Percentiles rank a stretch among this genome's conserved stretches.
Conservation (phyloP, 2,888 invertebrate genomes). For the Melinopterus prodromus region DNA sequence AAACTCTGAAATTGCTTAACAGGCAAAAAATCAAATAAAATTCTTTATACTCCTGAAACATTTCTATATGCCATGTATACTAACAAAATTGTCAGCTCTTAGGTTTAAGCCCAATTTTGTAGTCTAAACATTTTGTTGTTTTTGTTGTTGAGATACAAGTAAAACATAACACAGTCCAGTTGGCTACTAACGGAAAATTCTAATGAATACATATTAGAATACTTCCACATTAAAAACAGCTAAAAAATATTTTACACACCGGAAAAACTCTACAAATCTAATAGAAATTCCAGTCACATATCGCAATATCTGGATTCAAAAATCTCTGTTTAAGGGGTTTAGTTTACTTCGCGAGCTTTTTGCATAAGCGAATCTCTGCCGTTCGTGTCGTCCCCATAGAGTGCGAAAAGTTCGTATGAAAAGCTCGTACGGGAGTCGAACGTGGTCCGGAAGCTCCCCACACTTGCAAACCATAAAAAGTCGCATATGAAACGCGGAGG, state of each 20-base stretch:
- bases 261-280: background rate
- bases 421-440: background rate
- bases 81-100: too few species aligned
- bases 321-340: background rate
- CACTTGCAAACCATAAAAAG: background rate
- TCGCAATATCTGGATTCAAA: background rate
- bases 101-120: too few species aligned
- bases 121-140: too few species aligned
- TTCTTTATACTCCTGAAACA: too few species aligned
- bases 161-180: conserved; percentile 9
- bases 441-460: background rate
- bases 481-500: background rate
- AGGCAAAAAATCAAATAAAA: too few species aligned
- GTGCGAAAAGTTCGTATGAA: background rate
- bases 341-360: background rate
- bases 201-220: too few species aligned
- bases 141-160: background rate
- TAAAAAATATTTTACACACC: background rate
- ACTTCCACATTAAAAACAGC: background rate
- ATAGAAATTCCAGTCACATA: background rate
- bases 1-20: too few species aligned
- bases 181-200: too few species aligned
- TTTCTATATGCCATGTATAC: too few species aligned
- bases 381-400: background rate
- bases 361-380: background rate